These are phyloP conservation scores for Halcyon chelicuti DNA, from an alignment of 2,797 vertebrate genomes.

Conservation along the genomic window DNA sequence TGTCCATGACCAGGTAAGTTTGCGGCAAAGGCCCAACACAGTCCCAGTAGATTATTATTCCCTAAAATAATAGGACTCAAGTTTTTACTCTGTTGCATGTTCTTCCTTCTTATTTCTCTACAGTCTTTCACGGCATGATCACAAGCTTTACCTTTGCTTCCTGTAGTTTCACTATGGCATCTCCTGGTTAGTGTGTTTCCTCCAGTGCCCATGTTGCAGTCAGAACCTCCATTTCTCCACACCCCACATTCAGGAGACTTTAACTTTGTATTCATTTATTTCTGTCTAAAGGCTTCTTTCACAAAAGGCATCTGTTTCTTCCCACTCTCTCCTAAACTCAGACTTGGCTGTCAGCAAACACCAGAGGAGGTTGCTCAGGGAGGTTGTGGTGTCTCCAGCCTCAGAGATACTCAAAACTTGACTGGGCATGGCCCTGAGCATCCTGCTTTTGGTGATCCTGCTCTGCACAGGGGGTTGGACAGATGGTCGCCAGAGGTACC, in stretches of 20 bases:
- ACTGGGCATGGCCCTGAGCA: background rate
- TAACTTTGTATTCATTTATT: background rate
- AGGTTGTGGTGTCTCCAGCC: background rate
- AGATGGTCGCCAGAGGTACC: background rate
- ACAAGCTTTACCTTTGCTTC: background rate
- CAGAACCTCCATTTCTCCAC: background rate
- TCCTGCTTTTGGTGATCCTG: accelerated
- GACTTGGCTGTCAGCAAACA: background rate
- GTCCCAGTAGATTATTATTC: background rate
- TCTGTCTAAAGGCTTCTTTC: background rate
- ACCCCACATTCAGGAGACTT: background rate
- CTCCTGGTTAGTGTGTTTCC: background rate
- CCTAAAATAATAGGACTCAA: background rate
- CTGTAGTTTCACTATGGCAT: background rate
- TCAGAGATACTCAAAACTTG: background rate
- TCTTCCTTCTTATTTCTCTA: background rate
- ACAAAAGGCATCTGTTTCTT: background rate
- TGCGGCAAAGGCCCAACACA: background rate
- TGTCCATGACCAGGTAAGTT: background rate
- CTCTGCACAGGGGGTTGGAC: no score
- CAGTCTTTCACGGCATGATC: background rate
- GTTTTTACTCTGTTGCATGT: background rate
- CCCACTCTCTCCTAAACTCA: background rate
- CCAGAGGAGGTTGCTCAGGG: background rate
- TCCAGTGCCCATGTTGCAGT: background rate